A percentile compares a stretch with the other conserved stretches of the same genome.
phyloP scores from a whole-genome alignment of 2,888 invertebrate species.

The Dryococelus australis region DNA sequence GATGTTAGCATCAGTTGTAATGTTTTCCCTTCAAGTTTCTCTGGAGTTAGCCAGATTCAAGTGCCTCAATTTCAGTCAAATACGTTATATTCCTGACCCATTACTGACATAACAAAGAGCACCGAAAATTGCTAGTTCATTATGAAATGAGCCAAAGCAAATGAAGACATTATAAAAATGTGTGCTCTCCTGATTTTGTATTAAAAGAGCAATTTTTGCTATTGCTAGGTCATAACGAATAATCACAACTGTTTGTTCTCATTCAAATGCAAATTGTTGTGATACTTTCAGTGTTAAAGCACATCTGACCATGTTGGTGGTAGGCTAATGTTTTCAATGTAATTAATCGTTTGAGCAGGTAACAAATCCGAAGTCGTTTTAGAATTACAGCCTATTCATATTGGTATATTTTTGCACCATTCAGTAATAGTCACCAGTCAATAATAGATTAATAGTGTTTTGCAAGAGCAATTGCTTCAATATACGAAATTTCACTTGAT shows the following conservation, averaged over 20 bases:
- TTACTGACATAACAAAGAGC: background rate
- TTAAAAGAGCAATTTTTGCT: conserved; percentile 13
- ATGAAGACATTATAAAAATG: background rate
- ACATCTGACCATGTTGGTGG: background rate
- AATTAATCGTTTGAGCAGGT: background rate
- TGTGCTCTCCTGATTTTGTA: background rate
- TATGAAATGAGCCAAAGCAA: background rate
- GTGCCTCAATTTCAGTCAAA: conserved; percentile 7
- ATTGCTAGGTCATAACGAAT: conserved; percentile 1
- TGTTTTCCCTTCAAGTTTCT: conserved; percentile 1
- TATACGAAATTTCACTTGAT: too few relatives aligned
- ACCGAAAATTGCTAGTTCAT: background rate
- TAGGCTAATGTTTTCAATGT: background rate
- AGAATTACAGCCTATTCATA: background rate
- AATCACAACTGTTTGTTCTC: conserved; percentile 13
- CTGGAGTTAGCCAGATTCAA: background rate
- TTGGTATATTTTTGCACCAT: background rate
- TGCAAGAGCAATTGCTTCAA: too few relatives aligned
- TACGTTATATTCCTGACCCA: background rate
- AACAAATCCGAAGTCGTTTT: background rate
- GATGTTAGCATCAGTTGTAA: background rate
- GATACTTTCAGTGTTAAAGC: conserved; percentile 19
- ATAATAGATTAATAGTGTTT: too few relatives aligned
- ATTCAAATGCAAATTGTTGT: conserved; percentile 12
- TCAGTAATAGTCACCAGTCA: too few relatives aligned